Percentiles rank a stretch among this genome's conserved stretches.
Conservation (phyloP, 2,797 vertebrate genomes). For the Poeciliopsis turneri region DNA sequence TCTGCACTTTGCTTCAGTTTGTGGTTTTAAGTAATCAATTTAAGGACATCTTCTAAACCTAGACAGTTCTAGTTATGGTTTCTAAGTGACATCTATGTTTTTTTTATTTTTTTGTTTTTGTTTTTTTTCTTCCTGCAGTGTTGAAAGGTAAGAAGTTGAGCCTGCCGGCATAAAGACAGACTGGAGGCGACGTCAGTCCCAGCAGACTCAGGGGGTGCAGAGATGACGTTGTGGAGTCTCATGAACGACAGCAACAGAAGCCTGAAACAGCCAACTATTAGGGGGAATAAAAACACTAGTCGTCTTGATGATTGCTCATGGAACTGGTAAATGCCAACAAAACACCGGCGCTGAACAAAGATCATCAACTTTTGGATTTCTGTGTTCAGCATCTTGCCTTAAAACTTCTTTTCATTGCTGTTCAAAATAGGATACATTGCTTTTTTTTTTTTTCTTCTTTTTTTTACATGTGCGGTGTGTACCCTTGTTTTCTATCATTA, state of each 20-base stretch:
- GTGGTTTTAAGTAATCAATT: background rate
- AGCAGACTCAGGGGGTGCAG: conserved; percentile 84
- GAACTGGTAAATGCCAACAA: conserved; percentile 81
- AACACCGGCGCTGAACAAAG: conserved; percentile 85
- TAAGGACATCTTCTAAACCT: background rate
- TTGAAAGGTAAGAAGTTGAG: conserved; percentile 99
- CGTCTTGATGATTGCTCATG: conserved; percentile 75
- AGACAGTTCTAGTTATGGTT: background rate
- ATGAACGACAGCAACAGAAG: conserved; percentile 84
- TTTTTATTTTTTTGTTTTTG: background rate
- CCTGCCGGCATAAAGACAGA: conserved; percentile 93
- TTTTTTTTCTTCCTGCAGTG: conserved; percentile 74
- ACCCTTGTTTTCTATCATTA: conserved; percentile 42
- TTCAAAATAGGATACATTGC: conserved; percentile 82
- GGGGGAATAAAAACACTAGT: conserved; percentile 74
- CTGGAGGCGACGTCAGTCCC: conserved; percentile 80
- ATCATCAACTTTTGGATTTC: conserved; percentile 85
- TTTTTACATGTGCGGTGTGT: conserved; percentile 88
- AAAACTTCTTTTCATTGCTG: conserved; percentile 92
- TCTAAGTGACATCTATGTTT: background rate
- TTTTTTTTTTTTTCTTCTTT: conserved; percentile 35
- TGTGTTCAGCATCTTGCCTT: conserved; percentile 96
- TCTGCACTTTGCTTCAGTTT: background rate
- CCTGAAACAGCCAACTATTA: conserved; percentile 80
- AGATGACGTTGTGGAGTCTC: conserved; percentile 82